Conservation (phyloP, 2,888 invertebrate genomes). For the Xiphydria camelus region DNA sequence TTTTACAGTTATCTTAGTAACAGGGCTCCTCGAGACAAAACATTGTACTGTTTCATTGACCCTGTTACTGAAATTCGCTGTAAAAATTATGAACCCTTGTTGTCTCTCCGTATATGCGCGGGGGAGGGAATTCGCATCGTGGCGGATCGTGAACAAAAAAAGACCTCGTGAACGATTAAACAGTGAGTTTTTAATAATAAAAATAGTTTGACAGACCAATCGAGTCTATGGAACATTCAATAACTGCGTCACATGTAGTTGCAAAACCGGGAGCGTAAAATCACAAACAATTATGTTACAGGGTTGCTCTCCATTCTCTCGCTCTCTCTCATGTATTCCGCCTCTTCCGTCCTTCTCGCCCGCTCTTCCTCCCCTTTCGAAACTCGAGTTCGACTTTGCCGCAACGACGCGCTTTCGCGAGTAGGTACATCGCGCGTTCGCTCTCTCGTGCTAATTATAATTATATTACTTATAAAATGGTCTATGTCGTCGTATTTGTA, state of each 20-base stretch:
- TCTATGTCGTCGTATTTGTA: conserved; percentile 27
- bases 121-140: too few relatives aligned
- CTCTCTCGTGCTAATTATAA: too few relatives aligned
- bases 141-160: conserved; percentile 13
- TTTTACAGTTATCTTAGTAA: too few relatives aligned
- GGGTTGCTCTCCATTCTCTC: not conserved
- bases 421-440: too few relatives aligned
- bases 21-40: too few relatives aligned
- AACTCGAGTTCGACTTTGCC: not conserved
- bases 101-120: too few relatives aligned
- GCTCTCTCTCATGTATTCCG: not conserved
- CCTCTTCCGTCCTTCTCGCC: not conserved
- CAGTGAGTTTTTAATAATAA: conserved; percentile 57
- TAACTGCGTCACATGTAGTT: conserved; percentile 37
- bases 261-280: conserved; percentile 31
- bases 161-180: conserved; percentile 47
- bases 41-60: too few relatives aligned
- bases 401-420: not conserved
- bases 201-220: conserved; percentile 54
- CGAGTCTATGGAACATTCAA: conserved; percentile 40
- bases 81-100: too few relatives aligned
- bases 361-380: not conserved
- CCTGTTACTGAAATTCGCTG: too few relatives aligned
- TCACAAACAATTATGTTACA: conserved; percentile 17
- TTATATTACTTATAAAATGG: conserved; percentile 15